These are phyloP conservation scores for Chloroclystis v-ata DNA, from an alignment of 2,888 invertebrate genomes.

Conservation along the genomic window DNA sequence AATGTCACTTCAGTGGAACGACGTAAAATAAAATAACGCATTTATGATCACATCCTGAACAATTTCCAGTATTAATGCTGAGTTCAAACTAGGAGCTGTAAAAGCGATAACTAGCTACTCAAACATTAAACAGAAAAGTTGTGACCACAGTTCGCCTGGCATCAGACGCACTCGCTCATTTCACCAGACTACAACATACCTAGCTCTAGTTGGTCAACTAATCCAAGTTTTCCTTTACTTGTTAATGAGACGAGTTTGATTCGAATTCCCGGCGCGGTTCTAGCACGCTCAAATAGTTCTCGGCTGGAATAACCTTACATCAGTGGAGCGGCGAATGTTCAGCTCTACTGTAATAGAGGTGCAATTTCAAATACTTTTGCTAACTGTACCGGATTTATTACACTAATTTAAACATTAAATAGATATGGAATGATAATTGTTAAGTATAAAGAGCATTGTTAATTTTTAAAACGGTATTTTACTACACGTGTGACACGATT, in stretches of 20 bases:
- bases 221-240: slow-evolving; percentile 75
- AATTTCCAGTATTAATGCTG: background rate
- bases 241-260: slow-evolving; percentile 76
- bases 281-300: slow-evolving; percentile 33
- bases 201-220: slow-evolving; percentile 70
- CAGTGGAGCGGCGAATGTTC: background rate
- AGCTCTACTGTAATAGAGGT: too few relatives aligned
- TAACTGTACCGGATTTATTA: too few relatives aligned
- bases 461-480: too few relatives aligned
- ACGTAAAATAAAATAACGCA: too few relatives aligned
- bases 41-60: too few relatives aligned
- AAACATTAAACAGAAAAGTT: slow-evolving; percentile 19
- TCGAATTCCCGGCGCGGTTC: slow-evolving; percentile 57
- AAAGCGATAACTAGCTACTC: slow-evolving; percentile 6
- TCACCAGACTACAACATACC: slow-evolving; percentile 31
- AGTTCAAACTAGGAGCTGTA: background rate
- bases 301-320: slow-evolving; percentile 9
- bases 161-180: slow-evolving; percentile 43
- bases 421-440: too few relatives aligned
- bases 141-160: slow-evolving; percentile 14
- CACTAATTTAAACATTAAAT: too few relatives aligned
- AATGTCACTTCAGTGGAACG: too few relatives aligned
- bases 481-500: too few relatives aligned
- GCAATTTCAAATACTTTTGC: too few relatives aligned
- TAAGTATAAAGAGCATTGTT: too few relatives aligned